phyloP scores from a whole-genome alignment of 2,888 invertebrate species.

The Idaea straminata region DNA sequence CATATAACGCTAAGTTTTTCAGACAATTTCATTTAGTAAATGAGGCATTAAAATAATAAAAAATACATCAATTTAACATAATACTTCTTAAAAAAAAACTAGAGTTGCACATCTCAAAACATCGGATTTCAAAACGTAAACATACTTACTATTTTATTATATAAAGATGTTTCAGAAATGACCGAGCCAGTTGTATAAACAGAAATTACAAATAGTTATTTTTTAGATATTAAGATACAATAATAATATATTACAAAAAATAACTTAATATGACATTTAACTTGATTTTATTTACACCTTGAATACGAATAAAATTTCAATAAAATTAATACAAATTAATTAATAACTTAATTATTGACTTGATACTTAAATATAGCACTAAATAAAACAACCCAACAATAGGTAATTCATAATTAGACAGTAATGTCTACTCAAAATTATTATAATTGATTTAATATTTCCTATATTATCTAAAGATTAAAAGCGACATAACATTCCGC shows the following conservation, averaged over 20 bases:
- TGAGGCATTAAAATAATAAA: neutral
- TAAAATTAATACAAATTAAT: neutral
- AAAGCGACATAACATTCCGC: no score
- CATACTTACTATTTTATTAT: neutral
- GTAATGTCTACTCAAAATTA: no score
- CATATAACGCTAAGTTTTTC: no score
- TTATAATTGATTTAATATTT: no score
- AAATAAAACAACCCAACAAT: neutral
- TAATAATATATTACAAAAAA: neutral
- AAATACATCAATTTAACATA: neutral
- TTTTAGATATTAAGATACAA: neutral
- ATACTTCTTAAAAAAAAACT: neutral
- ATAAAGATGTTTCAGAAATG: neutral
- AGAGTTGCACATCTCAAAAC: no score
- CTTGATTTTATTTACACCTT: neutral
- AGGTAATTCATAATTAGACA: no score
- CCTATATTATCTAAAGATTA: no score
- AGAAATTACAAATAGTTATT: neutral
- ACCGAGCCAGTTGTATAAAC: neutral
- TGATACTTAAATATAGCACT: neutral
- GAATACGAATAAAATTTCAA: neutral
- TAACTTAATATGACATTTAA: neutral
- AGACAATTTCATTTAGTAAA: no score
- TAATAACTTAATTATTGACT: neutral
- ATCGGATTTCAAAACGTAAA: neutral